Evolutionary conservation across 1,140 invertebrate genomes (phyloP), one percentile per base, ranked within the genome.

Genomic region (Lasaia peninsularis): DNA sequence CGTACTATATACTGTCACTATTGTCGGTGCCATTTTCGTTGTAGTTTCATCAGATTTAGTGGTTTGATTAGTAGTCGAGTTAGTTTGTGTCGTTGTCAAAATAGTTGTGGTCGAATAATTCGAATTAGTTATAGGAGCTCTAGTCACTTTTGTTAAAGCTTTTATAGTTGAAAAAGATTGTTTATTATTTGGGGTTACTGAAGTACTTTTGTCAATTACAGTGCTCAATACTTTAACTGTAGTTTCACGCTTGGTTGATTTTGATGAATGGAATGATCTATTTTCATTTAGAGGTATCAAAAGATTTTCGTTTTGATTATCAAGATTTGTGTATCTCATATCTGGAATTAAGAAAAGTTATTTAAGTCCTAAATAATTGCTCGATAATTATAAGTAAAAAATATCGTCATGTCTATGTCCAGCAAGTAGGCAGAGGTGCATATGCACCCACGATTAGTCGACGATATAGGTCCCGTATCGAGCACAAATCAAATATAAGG

Each of bases 81-180:
- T 64, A 16, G 16, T 20, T 51, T 67, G 73, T 21, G 60, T 58
- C 0, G 20, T 31, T 49, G 18, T 51, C 5, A 24, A 3, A 50
- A 55, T 56, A 2, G 37, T 31, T 16, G 28, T 52, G 28, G 16
- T 10, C 12, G 52, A 8, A 12, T 21, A 14, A 35, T 11, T 62
- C 56, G 37, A 20, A n/a, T 51, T 72, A 3, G 56, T 56, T 8
- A 51, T 56, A 7, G 63, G 51, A 33, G 58, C 49, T 12, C 78
- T 73, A 33, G 67, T 70, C 0, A 71, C 72, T 61, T 81, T 80
- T 64, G 75, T 71, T 67, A 78, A 80, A 0, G 79, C 74, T 67
- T 84, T 83, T 16, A 62, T 70, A 7, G 71, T 80, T 4, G 71
- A 67, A 6, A 61, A 51, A 1, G 65, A 58, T 56, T 18, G 5